Evolutionary conservation across 2,113 vertebrate species (phyloP), one percentile per base, ranked within the genome.

Genomic region (Paedocypris sp.): DNA sequence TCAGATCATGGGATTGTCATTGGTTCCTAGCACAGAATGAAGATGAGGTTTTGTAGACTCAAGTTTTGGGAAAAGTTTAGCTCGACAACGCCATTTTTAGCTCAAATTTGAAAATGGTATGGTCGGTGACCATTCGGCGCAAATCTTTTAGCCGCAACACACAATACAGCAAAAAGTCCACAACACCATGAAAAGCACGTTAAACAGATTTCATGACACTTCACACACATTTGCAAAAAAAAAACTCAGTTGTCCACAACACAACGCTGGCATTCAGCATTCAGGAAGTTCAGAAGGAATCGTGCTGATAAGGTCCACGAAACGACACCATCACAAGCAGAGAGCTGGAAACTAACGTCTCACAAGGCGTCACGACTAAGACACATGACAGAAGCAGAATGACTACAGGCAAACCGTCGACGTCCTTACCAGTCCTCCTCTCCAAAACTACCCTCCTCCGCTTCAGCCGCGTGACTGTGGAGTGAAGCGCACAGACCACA

Each of bases 341-440:
- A 53, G 35, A 42, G 72, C 71, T 48, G 66, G 50, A 63, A 73
- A 28, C 70, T 76, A 68, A 33, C 46, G 60, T 70, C 76, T 57
- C 71, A 83, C 70, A 82, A 80, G 68, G 77, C 72, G 75, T 72
- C 59, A 76, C 73, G 73, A 70, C 71, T 77, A 70, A 58, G 58
- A 68, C 73, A 83, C 71, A 71, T 71, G 56, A 85, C 82, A 84
- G 26, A 80, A 75, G 73, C 77, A 31, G 53, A 65, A 64, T n/a
- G 4, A 59, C 59, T 63, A 58, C 72, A 47, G 47, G 67, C 60
- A 63, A 76, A 46, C 49, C 41, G 73, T 58, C 71, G 52, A 61
- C 69, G 29, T 73, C 43, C 93, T 98, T 96, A 97, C 93, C 93
- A 88, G 80, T 90, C 90, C 42, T 94, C 92, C 72, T 91, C 86